Evolutionary conservation across 2,797 vertebrate species (phyloP).

Genomic region (Muscicapa striata): DNA sequence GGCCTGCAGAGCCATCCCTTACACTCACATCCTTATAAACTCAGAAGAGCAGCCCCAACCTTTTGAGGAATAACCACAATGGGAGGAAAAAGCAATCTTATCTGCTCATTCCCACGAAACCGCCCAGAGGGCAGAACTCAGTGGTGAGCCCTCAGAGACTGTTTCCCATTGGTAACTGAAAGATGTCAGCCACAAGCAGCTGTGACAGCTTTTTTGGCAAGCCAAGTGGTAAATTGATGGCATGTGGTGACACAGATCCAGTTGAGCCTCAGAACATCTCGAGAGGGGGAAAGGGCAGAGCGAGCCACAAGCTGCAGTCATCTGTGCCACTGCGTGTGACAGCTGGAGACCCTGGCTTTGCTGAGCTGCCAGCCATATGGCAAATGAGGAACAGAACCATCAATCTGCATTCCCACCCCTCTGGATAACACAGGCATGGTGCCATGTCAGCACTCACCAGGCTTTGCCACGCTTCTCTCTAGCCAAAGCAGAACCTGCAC

Average conservation of each 20-base stretch:
- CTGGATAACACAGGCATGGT: rapidly evolving
- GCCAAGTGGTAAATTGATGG: not conserved
- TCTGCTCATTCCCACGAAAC: not conserved
- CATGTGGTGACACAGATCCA: not conserved
- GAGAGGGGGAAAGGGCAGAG: not conserved
- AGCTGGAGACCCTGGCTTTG: not conserved
- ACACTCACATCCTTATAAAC: not conserved
- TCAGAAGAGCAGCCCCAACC: not conserved
- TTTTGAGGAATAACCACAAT: not conserved
- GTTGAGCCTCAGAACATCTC: not conserved
- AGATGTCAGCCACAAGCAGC: not conserved
- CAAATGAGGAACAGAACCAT: not conserved
- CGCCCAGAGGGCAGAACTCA: rapidly evolving
- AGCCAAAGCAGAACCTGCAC: not conserved
- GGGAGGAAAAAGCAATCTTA: not conserved
- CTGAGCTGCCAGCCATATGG: not conserved
- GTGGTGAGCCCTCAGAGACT: not conserved
- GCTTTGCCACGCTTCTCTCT: not conserved
- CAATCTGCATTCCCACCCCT: not conserved
- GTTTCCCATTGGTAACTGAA: not conserved
- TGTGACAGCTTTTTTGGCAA: not conserved
- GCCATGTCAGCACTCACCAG: not conserved
- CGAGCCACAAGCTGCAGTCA: not conserved
- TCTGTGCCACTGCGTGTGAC: not conserved
- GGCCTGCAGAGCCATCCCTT: not conserved